Percentiles rank a stretch among this genome's conserved stretches.
These are phyloP conservation scores for Axinella damicornis DNA, from an alignment of 37 sponge, comb jelly and placozoan genomes.

Conservation along the genomic window DNA sequence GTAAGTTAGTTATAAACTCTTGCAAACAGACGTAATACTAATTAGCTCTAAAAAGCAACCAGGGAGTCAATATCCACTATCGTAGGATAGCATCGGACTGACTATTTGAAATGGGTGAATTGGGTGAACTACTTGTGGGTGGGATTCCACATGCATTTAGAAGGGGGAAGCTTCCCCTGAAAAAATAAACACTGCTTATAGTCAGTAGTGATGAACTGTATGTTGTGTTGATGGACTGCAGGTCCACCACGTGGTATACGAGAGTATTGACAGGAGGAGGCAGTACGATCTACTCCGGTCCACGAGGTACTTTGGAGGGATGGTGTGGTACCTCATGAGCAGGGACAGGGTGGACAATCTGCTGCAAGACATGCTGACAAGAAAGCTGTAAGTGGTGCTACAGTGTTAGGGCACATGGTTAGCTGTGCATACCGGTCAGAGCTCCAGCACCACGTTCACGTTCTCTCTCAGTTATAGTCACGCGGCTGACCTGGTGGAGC, in stretches of 20 bases:
- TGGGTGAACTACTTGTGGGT: neutral
- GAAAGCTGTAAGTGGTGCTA: slow-evolving; percentile 6
- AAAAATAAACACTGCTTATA: no score
- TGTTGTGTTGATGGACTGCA: neutral
- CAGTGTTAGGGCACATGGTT: neutral
- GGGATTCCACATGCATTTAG: neutral
- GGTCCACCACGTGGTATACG: slow-evolving; percentile 75
- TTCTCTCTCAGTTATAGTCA: slow-evolving; percentile 39
- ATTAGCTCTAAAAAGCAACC: no score
- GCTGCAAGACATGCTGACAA: slow-evolving; percentile 42
- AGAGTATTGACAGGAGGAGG: slow-evolving; percentile 39
- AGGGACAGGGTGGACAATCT: slow-evolving; percentile 32
- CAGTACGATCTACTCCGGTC: slow-evolving; percentile 61
- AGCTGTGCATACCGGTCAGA: neutral
- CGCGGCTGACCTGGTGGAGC: slow-evolving; percentile 45
- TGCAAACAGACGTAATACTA: no score
- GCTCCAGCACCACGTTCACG: neutral
- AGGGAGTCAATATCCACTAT: no score
- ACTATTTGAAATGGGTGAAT: no score
- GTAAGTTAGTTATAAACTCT: no score
- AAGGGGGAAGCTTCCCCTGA: neutral
- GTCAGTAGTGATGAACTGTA: no score
- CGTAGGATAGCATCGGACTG: no score
- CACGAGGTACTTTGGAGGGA: slow-evolving; percentile 83
- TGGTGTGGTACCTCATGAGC: slow-evolving; percentile 79